Percentiles rank a stretch among this genome's conserved stretches.
These are phyloP conservation scores for Eupithecia subumbrata DNA, from an alignment of 2,888 invertebrate species.

Conservation along the genomic window DNA sequence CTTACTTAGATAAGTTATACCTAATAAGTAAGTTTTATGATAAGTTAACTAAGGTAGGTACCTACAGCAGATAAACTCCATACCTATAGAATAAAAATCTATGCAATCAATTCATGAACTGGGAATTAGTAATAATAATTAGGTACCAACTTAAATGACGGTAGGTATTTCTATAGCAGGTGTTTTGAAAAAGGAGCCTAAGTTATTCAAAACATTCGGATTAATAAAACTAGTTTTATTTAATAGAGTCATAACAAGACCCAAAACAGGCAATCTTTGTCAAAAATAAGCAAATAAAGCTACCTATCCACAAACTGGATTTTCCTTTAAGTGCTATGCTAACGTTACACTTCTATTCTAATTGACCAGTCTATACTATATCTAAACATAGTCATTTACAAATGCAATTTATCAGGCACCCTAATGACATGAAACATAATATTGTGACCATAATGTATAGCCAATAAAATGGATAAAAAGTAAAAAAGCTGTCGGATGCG, in stretches of 20 bases:
- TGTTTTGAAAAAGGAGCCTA: background rate
- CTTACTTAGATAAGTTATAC: background rate
- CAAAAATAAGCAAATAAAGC: background rate
- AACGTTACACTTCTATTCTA: constrained; percentile 25
- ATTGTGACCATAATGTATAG: constrained; percentile 40
- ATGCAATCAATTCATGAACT: background rate
- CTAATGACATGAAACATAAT: constrained; percentile 39
- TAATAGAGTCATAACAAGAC: background rate
- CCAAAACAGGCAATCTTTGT: background rate
- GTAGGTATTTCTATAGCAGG: background rate
- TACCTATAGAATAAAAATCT: background rate
- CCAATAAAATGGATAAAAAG: constrained; percentile 48
- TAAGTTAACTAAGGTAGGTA: too few species aligned
- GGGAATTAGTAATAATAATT: too few species aligned
- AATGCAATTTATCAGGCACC: constrained; percentile 33
- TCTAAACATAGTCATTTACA: constrained; percentile 8
- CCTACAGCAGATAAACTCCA: too few species aligned
- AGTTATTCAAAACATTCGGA: background rate
- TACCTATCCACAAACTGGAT: background rate
- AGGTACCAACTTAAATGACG: background rate
- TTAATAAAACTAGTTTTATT: background rate
- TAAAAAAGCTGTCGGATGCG: constrained; percentile 38
- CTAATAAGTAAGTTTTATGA: too few species aligned
- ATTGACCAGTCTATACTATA: constrained; percentile 15
- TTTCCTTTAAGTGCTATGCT: constrained; percentile 19